phyloP scores from a whole-genome alignment of 2,888 invertebrate genomes.

The Anarsia innoxiella region DNA sequence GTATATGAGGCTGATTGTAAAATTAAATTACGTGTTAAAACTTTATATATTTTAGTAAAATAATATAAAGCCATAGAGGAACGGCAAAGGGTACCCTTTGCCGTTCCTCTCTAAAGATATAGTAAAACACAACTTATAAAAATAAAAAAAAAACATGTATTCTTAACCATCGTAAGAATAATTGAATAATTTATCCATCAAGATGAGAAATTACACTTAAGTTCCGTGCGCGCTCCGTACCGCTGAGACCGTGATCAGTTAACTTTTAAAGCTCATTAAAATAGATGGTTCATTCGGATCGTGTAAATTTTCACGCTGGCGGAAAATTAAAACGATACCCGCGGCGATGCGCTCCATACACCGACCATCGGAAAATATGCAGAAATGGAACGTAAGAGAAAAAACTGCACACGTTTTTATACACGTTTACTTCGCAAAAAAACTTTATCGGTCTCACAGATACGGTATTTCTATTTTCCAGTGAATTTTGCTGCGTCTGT shows the following conservation, averaged over 20 bases:
- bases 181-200: no score
- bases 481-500: constrained; percentile 14
- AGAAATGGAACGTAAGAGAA: constrained; percentile 47
- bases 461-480: constrained; percentile 22
- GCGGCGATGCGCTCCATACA: constrained; percentile 36
- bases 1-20: no score
- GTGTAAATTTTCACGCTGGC: constrained; percentile 63
- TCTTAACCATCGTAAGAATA: no score
- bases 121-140: no score
- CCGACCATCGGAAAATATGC: constrained; percentile 39
- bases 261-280: constrained; percentile 73
- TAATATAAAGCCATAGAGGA: no score
- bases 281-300: constrained; percentile 68
- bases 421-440: constrained; percentile 44
- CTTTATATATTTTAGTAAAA: no score
- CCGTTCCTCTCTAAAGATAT: no score
- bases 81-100: no score
- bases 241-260: constrained; percentile 51
- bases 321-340: constrained; percentile 74
- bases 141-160: no score
- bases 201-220: constrained; percentile 21
- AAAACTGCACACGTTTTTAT: constrained; percentile 50
- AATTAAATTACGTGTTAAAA: no score
- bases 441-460: constrained; percentile 45
- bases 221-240: constrained; percentile 22